Evolutionary conservation across 2,113 vertebrate species (phyloP), one percentile per base, ranked within the genome.

Genomic region (Charadrius vociferus): DNA sequence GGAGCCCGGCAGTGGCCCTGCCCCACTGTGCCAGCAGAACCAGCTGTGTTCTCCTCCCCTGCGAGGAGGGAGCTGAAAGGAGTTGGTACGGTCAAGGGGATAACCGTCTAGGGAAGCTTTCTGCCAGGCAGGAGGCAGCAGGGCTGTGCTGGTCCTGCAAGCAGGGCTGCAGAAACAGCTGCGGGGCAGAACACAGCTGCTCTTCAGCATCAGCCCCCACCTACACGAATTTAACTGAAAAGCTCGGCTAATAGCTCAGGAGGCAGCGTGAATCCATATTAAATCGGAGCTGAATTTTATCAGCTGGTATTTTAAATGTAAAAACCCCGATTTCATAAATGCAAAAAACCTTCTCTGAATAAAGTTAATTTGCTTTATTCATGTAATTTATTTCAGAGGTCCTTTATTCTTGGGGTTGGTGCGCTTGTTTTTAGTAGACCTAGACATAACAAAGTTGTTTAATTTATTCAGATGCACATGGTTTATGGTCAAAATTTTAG

Each of bases 191-290:
- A 15, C 30, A 30, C 45, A 20, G 58, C 70, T 67, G 39, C 47
- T 66, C 34, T 24, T 50, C 10, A 62, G 65, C 59, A 4, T 86
- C 77, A 78, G 56, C 52, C 59, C 41, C 47, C 58, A 26, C 63
- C 59, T 50, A 36, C 56, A 41, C 14, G 5, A 9, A 13, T 75
- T 45, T 22, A 39, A 53, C 50, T 52, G 36, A 39, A 39, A 71
- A 66, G 47, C 63, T 41, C 53, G 36, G 56, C 34, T 61, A 1
- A 22, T 45, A 56, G 41, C 41, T 73, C 23, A 52, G 68, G 58
- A 67, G 45, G 15, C 39, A 30, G 4, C n/a, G 4, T 5, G 50
- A 86, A 34, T 39, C 27, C 3, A 0, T 70, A 12, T 21, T n/a
- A 30, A 34, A 32, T 7, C 55, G 14, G 53, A 45, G 50, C 29